Conservation (phyloP, 2,888 invertebrate species). For the Phlogophora meticulosa region DNA sequence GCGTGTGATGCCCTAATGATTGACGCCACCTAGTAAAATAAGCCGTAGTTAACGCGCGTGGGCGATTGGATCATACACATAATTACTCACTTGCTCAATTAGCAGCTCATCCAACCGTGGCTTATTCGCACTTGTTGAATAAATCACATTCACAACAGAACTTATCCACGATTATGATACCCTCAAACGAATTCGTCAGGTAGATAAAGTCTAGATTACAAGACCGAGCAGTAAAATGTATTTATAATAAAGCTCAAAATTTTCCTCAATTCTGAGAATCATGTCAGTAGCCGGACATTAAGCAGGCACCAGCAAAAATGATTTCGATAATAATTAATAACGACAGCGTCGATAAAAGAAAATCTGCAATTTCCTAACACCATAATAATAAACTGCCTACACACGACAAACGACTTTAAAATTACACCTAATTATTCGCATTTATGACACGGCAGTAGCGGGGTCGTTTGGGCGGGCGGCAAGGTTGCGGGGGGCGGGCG, state of each 20-base stretch:
- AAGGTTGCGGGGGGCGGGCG: slow-evolving; percentile 73
- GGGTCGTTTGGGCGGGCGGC: slow-evolving; percentile 69
- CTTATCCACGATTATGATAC: slow-evolving; percentile 15
- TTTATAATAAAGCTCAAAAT: slow-evolving; percentile 28
- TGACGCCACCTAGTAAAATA: slow-evolving; percentile 55
- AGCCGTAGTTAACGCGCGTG: slow-evolving; percentile 44
- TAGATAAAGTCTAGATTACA: slow-evolving; percentile 6
- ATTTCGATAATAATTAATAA: slow-evolving; percentile 56
- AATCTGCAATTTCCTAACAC: slow-evolving; percentile 67
- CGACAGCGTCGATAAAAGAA: slow-evolving; percentile 64
- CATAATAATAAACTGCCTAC: slow-evolving; percentile 74
- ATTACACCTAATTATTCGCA: slow-evolving; percentile 76
- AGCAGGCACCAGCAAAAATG: slow-evolving; percentile 40
- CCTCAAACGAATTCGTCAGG: slow-evolving; percentile 16
- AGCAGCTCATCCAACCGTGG: slow-evolving; percentile 42
- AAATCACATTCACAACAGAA: slow-evolving; percentile 41
- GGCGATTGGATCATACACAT: slow-evolving; percentile 49
- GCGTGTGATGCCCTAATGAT: slow-evolving; percentile 51
- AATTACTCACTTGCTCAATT: slow-evolving; percentile 60
- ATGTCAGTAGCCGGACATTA: slow-evolving; percentile 44
- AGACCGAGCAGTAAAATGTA: slow-evolving; percentile 24
- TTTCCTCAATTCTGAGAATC: slow-evolving; percentile 39
- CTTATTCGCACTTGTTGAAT: slow-evolving; percentile 45
- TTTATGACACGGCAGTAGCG: slow-evolving; percentile 73
- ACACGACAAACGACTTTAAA: slow-evolving; percentile 75